phyloP scores from a whole-genome alignment of 1,140 invertebrate genomes.

The Colletes latitarsis region DNA sequence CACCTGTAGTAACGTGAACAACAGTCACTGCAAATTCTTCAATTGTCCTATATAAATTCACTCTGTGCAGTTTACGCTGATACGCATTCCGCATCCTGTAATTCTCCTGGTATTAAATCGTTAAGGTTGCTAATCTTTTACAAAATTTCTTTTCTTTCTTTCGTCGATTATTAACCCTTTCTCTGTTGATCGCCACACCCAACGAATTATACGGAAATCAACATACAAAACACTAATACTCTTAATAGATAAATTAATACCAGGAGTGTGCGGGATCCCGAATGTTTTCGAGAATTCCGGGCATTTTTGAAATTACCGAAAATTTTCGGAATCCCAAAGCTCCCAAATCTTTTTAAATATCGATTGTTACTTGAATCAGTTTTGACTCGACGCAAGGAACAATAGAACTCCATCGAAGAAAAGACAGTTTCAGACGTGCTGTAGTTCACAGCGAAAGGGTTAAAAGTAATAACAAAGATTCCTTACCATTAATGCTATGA shows the following conservation, averaged over 20 bases:
- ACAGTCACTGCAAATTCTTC: constrained; percentile 63
- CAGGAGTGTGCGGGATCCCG: too few species aligned
- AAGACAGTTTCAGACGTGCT: background rate
- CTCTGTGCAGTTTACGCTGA: constrained; percentile 73
- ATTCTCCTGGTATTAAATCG: constrained; percentile 68
- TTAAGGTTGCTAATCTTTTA: background rate
- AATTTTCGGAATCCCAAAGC: too few species aligned
- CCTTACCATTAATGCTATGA: constrained; percentile 78
- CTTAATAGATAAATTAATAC: background rate
- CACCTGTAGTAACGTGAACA: constrained; percentile 53
- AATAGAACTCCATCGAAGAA: background rate
- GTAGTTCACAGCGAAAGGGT: background rate
- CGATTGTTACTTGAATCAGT: background rate
- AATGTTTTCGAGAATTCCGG: too few species aligned
- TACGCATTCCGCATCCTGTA: constrained; percentile 71
- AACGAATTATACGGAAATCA: background rate
- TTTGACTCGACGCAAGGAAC: background rate
- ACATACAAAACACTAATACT: background rate
- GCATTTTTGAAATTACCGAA: too few species aligned
- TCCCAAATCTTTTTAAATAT: too few species aligned
- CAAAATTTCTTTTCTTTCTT: background rate
- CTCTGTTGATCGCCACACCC: background rate
- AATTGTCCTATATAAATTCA: constrained; percentile 67
- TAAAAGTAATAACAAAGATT: background rate
- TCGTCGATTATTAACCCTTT: background rate